A percentile compares a stretch with the other conserved stretches of the same genome.
These are phyloP conservation scores for Hypocryptadius cinnamomeus DNA, from an alignment of 2,113 vertebrate species.

Conservation along the genomic window DNA sequence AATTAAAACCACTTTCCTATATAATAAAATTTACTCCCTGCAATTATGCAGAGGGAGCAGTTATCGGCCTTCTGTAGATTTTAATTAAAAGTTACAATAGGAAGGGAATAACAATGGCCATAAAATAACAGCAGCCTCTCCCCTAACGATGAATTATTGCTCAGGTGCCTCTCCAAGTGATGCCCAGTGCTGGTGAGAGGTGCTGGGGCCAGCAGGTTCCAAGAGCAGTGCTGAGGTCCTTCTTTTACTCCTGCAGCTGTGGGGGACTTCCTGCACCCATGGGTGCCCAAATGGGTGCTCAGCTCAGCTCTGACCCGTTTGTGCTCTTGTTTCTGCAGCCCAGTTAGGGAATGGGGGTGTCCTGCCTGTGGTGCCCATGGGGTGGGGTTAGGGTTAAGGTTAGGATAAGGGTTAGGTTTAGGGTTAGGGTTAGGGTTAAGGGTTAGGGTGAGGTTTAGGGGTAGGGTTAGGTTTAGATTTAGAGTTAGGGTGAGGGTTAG, in stretches of 20 bases:
- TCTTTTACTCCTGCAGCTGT: not conserved
- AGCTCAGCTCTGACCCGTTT: not conserved
- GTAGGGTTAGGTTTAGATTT: too few relatives aligned
- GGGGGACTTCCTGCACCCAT: not conserved
- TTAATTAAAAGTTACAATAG: conserved; percentile 46
- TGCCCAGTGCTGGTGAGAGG: too few relatives aligned
- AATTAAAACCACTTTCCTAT: conserved; percentile 33
- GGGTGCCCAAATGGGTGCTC: not conserved
- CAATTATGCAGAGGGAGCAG: conserved; percentile 8
- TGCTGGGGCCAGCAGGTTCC: not conserved
- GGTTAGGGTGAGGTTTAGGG: too few relatives aligned
- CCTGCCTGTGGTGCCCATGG: not conserved
- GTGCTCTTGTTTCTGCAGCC: not conserved
- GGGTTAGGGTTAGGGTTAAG: too few relatives aligned
- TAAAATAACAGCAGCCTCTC: not conserved
- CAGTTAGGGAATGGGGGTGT: rapidly evolving
- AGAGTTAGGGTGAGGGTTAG: too few relatives aligned
- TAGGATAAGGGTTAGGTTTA: rapidly evolving
- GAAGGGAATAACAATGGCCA: not conserved
- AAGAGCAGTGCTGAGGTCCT: rapidly evolving
- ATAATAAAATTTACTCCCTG: conserved; percentile 3
- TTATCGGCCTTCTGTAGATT: conserved; percentile 10
- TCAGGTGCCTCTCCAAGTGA: rapidly evolving
- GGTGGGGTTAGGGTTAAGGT: not conserved
- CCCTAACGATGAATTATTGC: not conserved